Evolutionary conservation across 2,113 vertebrate species (phyloP).

Genomic region (Vidua macroura): DNA sequence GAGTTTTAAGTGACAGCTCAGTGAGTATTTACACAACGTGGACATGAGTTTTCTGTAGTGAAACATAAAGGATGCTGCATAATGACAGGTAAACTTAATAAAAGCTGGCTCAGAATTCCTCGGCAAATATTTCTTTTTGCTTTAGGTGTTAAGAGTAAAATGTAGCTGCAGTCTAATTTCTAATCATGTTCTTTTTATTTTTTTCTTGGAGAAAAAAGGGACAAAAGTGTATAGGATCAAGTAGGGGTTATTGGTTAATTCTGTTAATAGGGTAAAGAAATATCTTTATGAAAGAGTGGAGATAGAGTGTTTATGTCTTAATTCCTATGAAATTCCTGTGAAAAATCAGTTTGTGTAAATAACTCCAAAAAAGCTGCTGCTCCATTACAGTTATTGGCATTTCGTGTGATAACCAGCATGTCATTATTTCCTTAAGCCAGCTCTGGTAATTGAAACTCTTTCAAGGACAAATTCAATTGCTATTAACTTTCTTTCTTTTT

Average conservation of each 20-base stretch:
- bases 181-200: background rate
- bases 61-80: slow-evolving; percentile 14
- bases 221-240: background rate
- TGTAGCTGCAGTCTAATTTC: background rate
- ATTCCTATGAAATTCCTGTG: background rate
- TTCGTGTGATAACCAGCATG: background rate
- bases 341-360: slow-evolving; percentile 24
- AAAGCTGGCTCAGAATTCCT: background rate
- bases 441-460: background rate
- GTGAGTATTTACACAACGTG: slow-evolving; percentile 56
- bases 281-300: background rate
- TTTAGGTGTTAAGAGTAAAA: background rate
- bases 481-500: background rate
- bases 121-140: background rate
- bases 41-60: slow-evolving; percentile 49
- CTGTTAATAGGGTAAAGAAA: background rate
- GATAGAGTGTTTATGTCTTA: background rate
- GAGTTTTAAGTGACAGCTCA: slow-evolving; percentile 63
- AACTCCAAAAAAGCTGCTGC: background rate
- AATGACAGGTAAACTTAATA: background rate
- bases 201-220: background rate
- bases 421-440: background rate
- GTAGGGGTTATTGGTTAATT: background rate
- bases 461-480: background rate
- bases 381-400: background rate